Evolutionary conservation across 1,140 invertebrate species (phyloP), one percentile per base, ranked within the genome.

Genomic region (Chionoecetes opilio): DNA sequence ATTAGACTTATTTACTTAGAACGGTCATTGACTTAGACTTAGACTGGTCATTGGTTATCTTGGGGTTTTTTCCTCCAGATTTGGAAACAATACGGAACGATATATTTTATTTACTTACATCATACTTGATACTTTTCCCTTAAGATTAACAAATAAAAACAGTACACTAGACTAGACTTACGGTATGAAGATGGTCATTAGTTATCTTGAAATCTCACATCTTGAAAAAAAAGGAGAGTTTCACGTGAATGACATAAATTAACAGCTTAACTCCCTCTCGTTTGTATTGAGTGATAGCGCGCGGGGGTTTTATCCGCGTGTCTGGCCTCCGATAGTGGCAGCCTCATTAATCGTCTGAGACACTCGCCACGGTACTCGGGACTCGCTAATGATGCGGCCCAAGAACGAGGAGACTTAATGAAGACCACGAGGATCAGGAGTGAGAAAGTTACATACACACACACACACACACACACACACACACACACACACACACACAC

Each of bases 321-420:
- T 75, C 63, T 75, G 63, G 63, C 63, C 21, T n/a, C 63, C n/a
- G 63, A 75, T 75, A 75, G 63, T 26, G 63, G 63, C 63, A 26
- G 63, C 63, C 63, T 75, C 63, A 75, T 75, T 75, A 75, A 75
- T 75, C 63, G 63, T 75, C 63, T 75, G 63, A 75, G 21, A 75
- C 63, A 75, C 63, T 75, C 63, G 63, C n/a, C n/a, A n/a, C 21
- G 63, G 63, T 75, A 75, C 63, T n/a, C 46, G 46, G n/a, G 63
- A 75, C 21, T 75, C 63, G n/a, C 63, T 75, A 75, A 75, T 75
- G 63, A 75, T 75, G 63, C 21, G 63, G 63, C 21, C 63, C 63
- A 26, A 75, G 63, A n/a, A 75, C 63, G 63, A n/a, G n/a, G n/a
- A n/a, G 63, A 75, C n/a, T 17, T 75, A 75, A 75, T 75, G 63